These are phyloP conservation scores for Spongilla lacustris DNA, from an alignment of 37 sponge, comb jelly and placozoan species.

Conservation along the genomic window DNA sequence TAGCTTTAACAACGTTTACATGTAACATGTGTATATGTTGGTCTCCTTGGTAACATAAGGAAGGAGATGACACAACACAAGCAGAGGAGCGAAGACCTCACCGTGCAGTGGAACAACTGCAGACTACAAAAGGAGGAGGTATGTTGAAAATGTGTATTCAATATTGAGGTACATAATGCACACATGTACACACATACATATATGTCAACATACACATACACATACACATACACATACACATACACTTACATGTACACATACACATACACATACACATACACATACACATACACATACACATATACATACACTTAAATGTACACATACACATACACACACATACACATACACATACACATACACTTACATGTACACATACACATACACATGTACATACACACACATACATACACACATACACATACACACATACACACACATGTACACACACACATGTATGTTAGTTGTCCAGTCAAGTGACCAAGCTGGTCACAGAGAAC, in stretches of 20 bases:
- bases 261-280: background rate
- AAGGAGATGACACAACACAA: conserved; percentile 29
- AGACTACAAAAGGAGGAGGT: conserved; percentile 40
- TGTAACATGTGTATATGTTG: too few relatives aligned
- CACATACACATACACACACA: background rate
- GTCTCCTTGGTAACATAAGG: background rate
- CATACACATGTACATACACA: background rate
- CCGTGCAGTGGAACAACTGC: conserved; percentile 16
- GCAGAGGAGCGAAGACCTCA: conserved; percentile 33
- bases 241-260: background rate
- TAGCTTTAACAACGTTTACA: background rate
- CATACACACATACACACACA: too few relatives aligned
- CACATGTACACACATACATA: too few relatives aligned
- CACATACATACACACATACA: too few relatives aligned
- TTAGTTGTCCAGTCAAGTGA: conserved; percentile 34
- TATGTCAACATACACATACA: background rate
- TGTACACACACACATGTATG: background rate
- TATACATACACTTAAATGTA: background rate
- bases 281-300: background rate
- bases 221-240: background rate
- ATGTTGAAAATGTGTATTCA: background rate
- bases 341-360: background rate
- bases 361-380: background rate
- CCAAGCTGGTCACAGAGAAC: background rate
- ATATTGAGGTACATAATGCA: background rate